A percentile compares a stretch with the other conserved stretches of the same genome.
phyloP scores from a whole-genome alignment of 2,113 vertebrate genomes.

The Phyllostomus discolor region DNA sequence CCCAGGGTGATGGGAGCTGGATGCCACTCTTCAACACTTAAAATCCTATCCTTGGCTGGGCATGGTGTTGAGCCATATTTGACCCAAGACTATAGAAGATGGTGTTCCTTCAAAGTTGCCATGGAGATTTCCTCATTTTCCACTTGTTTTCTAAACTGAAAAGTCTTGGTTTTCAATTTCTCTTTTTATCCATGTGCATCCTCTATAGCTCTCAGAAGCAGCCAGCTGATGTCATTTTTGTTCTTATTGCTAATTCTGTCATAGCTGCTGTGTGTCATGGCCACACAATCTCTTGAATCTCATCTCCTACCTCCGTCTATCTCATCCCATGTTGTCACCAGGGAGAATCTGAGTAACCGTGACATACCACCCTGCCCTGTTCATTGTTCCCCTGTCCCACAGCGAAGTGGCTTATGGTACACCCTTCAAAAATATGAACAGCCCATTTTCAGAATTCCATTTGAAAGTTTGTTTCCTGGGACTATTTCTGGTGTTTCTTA shows the following conservation, averaged over 20 bases:
- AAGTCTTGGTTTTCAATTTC: not conserved
- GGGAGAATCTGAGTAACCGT: not conserved
- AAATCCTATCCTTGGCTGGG: not conserved
- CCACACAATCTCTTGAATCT: not conserved
- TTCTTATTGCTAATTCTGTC: not conserved
- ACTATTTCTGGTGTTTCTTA: not conserved
- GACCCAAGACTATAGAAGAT: not conserved
- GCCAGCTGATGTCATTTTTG: not conserved
- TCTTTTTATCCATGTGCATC: not conserved
- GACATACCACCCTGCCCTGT: not conserved
- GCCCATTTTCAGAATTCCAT: not conserved
- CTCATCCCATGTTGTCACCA: not conserved
- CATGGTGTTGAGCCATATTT: not conserved
- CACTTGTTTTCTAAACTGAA: not conserved
- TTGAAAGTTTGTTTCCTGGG: not conserved
- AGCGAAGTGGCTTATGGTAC: not conserved
- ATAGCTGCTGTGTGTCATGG: not conserved
- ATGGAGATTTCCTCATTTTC: not conserved
- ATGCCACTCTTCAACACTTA: not conserved
- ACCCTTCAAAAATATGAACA: not conserved
- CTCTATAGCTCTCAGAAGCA: not conserved
- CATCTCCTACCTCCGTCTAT: not conserved
- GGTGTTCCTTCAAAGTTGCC: not conserved
- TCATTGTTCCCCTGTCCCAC: not conserved
- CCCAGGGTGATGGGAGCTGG: not conserved